Conservation (phyloP, 2,797 vertebrate genomes). For the Melanotaenia boesemani region DNA sequence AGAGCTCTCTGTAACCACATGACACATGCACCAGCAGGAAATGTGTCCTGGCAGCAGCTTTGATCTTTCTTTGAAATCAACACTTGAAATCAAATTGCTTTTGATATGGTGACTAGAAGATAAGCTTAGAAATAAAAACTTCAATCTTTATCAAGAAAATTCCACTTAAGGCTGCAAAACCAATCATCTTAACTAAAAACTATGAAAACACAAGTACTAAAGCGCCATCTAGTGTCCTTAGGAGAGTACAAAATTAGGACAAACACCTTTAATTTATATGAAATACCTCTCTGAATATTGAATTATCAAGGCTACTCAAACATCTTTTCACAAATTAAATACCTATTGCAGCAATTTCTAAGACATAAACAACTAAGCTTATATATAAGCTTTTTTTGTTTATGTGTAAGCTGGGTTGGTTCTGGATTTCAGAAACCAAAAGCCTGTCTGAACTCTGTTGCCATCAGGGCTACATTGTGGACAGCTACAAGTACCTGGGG, state of each 20-base stretch:
- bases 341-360: background rate
- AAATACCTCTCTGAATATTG: background rate
- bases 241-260: background rate
- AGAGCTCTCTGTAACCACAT: constrained; percentile 28
- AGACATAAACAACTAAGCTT: background rate
- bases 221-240: constrained; percentile 69
- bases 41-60: constrained; percentile 3
- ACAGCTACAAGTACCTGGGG: no score
- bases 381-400: background rate
- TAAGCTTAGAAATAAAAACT: background rate
- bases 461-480: no score
- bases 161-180: background rate
- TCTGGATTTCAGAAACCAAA: no score
- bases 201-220: constrained; percentile 16
- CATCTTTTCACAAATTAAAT: background rate
- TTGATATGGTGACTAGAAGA: background rate
- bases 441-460: no score
- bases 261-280: background rate
- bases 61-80: background rate
- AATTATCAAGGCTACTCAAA: background rate
- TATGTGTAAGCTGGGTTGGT: no score
- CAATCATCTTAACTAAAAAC: background rate
- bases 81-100: background rate
- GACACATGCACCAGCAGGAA: background rate
- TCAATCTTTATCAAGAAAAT: background rate